Conservation (phyloP, 2,888 invertebrate species). For the Drosophila melanosoma region DNA sequence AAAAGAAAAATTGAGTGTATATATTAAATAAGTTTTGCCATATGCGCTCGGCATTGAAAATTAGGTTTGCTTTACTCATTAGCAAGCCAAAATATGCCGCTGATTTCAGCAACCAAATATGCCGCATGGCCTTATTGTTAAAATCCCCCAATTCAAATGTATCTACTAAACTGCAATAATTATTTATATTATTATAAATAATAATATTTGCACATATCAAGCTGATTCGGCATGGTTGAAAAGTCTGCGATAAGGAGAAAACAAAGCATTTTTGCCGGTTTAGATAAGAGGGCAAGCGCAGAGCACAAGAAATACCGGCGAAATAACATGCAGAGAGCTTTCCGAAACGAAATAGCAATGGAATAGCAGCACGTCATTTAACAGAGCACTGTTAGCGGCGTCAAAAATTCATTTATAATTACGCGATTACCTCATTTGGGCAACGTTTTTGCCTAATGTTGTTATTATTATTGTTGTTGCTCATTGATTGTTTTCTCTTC, state of each 20-base stretch:
- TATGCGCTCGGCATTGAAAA: constrained; percentile 61
- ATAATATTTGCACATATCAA: constrained; percentile 5
- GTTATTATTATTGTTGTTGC: constrained; percentile 15
- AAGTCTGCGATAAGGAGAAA: constrained; percentile 31
- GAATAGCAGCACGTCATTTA: constrained; percentile 35
- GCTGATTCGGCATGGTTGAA: constrained; percentile 14
- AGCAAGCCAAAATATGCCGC: constrained; percentile 39
- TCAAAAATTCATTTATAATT: constrained; percentile 79
- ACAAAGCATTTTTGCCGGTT: constrained; percentile 68
- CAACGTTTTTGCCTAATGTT: constrained; percentile 79
- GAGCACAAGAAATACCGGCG: constrained; percentile 59
- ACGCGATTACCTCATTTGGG: constrained; percentile 83
- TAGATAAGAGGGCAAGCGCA: constrained; percentile 58
- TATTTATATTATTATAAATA: not conserved
- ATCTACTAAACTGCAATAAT: constrained; percentile 11
- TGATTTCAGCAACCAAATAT: constrained; percentile 54
- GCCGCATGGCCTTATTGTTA: constrained; percentile 19
- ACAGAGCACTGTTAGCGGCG: constrained; percentile 60
- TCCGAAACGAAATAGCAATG: constrained; percentile 31
- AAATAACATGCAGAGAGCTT: constrained; percentile 18
- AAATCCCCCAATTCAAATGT: constrained; percentile 21
- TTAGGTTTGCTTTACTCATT: constrained; percentile 48
- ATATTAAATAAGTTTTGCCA: constrained; percentile 28
- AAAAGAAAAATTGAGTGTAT: constrained; percentile 13
- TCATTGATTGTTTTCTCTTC: constrained; percentile 34